These are phyloP conservation scores for Epinotia brunnichana DNA, from an alignment of 2,888 invertebrate species.

Conservation along the genomic window DNA sequence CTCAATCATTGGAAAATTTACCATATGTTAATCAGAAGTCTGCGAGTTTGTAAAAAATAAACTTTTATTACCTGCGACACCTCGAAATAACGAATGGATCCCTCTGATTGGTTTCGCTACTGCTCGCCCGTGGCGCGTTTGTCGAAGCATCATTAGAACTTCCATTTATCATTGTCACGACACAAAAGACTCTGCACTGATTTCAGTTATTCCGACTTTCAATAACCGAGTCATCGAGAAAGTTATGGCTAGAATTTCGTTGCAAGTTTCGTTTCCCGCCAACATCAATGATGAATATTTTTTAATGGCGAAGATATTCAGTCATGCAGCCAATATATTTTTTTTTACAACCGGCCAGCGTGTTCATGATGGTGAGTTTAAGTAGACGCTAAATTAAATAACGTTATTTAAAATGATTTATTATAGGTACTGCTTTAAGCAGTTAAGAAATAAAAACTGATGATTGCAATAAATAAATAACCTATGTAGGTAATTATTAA, in stretches of 20 bases:
- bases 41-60: no score
- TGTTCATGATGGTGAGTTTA: conserved; percentile 1
- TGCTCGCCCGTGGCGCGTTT: conserved; percentile 34
- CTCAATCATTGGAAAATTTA: no score
- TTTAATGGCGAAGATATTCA: background rate
- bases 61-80: conserved; percentile 35
- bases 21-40: no score
- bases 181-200: conserved; percentile 48
- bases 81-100: conserved; percentile 40
- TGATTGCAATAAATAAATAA: no score
- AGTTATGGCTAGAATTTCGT: conserved; percentile 24
- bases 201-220: conserved; percentile 69
- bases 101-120: conserved; percentile 31
- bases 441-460: no score
- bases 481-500: no score
- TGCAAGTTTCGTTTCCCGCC: conserved; percentile 39
- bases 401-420: no score
- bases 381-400: background rate
- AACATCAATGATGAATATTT: background rate
- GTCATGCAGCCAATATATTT: conserved; percentile 17
- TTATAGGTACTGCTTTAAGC: no score
- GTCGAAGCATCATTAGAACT: conserved; percentile 35
- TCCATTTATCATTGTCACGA: conserved; percentile 37
- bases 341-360: conserved; percentile 15
- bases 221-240: conserved; percentile 51